Conservation (phyloP, 2,888 invertebrate species). For the Tiliacea citrago region DNA sequence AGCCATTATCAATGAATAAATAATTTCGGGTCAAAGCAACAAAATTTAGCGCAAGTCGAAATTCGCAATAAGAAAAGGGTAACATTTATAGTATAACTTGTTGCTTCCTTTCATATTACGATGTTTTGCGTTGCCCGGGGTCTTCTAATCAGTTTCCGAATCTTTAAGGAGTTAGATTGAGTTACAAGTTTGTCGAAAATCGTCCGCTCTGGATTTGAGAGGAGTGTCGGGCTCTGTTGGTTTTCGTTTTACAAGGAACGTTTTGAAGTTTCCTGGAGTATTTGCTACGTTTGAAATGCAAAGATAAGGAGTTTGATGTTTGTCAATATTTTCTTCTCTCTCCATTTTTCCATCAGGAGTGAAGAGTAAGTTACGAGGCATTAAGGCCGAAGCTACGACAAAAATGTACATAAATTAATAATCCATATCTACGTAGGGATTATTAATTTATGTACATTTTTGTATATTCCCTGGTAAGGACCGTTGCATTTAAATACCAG, state of each 20-base stretch:
- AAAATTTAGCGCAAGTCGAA: conserved; percentile 58
- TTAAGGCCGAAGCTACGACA: too few relatives aligned
- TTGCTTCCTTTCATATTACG: conserved; percentile 73
- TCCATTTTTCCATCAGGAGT: neutral
- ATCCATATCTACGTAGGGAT: neutral
- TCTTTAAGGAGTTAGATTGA: conserved; percentile 81
- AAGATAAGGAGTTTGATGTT: conserved; percentile 20
- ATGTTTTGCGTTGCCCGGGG: conserved; percentile 71
- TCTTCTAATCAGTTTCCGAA: conserved; percentile 78
- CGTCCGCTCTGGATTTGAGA: conserved; percentile 65
- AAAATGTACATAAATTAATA: too few relatives aligned
- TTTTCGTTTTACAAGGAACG: conserved; percentile 54
- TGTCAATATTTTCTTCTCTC: neutral
- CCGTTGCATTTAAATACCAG: neutral
- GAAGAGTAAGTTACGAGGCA: neutral
- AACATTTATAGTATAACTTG: conserved; percentile 75
- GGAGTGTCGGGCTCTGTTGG: conserved; percentile 64
- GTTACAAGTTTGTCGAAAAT: conserved; percentile 75
- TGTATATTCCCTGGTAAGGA: neutral
- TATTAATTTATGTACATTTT: neutral
- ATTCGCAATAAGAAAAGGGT: conserved; percentile 63
- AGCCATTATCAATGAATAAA: conserved; percentile 59
- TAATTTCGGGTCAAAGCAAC: conserved; percentile 48
- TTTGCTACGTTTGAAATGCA: conserved; percentile 31
- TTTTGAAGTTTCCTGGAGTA: conserved; percentile 49